Conservation (phyloP, 2,113 vertebrate genomes). For the Speoplatyrhinus poulsoni region DNA sequence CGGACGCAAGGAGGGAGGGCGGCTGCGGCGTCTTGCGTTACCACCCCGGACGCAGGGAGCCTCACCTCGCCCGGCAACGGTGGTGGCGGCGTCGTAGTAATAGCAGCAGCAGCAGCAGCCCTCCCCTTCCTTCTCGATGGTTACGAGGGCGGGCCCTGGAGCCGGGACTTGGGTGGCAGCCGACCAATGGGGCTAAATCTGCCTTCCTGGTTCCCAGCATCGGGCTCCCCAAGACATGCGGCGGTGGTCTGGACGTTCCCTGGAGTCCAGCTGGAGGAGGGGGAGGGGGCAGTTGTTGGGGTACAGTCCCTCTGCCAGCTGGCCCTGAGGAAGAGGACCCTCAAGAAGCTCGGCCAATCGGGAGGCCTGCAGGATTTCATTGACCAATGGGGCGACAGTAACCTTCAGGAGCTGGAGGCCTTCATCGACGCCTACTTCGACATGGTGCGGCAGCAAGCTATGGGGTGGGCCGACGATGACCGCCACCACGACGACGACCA, state of each 20-base stretch:
- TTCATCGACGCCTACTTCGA: slow-evolving; percentile 72
- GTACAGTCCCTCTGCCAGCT: slow-evolving; percentile 31
- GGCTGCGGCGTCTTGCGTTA: not conserved
- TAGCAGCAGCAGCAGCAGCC: too few relatives aligned
- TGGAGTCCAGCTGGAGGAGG: slow-evolving; percentile 6
- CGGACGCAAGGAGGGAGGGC: not conserved
- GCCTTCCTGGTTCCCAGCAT: slow-evolving; percentile 11
- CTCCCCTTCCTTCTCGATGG: slow-evolving; percentile 4
- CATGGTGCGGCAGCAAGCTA: slow-evolving; percentile 58
- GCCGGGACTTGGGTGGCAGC: slow-evolving; percentile 8
- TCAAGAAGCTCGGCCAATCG: slow-evolving; percentile 32
- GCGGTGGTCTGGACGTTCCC: slow-evolving; percentile 22
- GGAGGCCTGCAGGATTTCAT: slow-evolving; percentile 56
- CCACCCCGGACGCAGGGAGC: not conserved
- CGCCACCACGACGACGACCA: not conserved
- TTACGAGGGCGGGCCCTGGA: slow-evolving; percentile 7
- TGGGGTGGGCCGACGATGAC: slow-evolving; percentile 2
- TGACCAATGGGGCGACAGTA: slow-evolving; percentile 63
- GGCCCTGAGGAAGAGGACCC: slow-evolving; percentile 35
- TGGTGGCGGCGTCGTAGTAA: too few relatives aligned
- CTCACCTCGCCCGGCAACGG: not conserved
- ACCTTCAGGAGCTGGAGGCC: slow-evolving; percentile 70
- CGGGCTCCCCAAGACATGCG: not conserved
- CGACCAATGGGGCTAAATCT: slow-evolving; percentile 9
- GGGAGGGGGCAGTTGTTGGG: not conserved